Conservation (phyloP, 2,797 vertebrate species). For the Gadopsis bispinosus region DNA sequence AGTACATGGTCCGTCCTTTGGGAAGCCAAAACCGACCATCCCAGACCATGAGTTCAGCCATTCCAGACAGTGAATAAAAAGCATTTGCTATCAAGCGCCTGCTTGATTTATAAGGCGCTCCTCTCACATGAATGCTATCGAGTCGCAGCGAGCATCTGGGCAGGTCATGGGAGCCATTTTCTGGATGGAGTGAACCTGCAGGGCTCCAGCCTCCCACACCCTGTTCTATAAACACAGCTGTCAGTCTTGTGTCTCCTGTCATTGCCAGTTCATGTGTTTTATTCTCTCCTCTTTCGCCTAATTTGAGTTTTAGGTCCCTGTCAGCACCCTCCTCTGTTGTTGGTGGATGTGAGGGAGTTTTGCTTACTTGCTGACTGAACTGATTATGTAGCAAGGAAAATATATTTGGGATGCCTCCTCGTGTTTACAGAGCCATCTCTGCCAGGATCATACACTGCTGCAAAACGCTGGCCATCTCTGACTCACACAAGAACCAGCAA, state of each 20-base stretch:
- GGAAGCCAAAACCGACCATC: conserved; percentile 37
- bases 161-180: conserved; percentile 67
- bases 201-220: conserved; percentile 66
- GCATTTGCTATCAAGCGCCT: conserved; percentile 64
- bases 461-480: conserved; percentile 45
- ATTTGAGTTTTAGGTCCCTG: conserved; percentile 34
- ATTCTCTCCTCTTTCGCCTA: conserved; percentile 47
- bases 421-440: conserved; percentile 57
- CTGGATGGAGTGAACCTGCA: conserved; percentile 47
- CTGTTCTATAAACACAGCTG: conserved; percentile 76
- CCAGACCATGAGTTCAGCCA: conserved; percentile 38
- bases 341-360: conserved; percentile 41
- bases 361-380: conserved; percentile 48
- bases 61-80: conserved; percentile 58
- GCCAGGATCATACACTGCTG: conserved; percentile 18
- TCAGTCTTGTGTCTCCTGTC: conserved; percentile 73
- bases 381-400: conserved; percentile 44
- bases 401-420: conserved; percentile 36
- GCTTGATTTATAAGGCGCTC: conserved; percentile 62
- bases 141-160: conserved; percentile 70
- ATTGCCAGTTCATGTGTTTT: conserved; percentile 57
- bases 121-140: conserved; percentile 66
- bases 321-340: conserved; percentile 51
- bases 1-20: conserved; percentile 10
- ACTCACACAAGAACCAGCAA: conserved; percentile 45